These are phyloP conservation scores for Alauda arvensis DNA, from an alignment of 2,797 vertebrate genomes.

Conservation along the genomic window DNA sequence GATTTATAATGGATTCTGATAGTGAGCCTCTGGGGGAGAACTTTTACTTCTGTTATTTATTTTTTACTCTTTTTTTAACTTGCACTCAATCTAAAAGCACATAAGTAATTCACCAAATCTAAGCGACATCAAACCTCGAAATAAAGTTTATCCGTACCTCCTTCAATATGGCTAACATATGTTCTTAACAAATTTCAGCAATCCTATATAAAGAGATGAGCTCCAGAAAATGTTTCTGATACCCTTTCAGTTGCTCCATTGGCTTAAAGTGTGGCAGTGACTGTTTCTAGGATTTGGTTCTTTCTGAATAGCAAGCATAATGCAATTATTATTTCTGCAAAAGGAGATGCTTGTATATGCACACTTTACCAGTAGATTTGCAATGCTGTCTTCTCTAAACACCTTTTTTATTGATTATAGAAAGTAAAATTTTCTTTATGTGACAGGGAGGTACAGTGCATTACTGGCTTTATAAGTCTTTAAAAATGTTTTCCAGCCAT, in stretches of 20 bases:
- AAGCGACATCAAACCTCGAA: constrained; percentile 41
- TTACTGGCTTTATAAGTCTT: constrained; percentile 1
- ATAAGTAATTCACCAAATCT: constrained; percentile 43
- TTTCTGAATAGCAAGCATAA: constrained; percentile 37
- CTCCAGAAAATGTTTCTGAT: constrained; percentile 61
- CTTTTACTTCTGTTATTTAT: neutral
- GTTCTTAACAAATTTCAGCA: constrained; percentile 68
- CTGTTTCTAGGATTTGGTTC: constrained; percentile 19
- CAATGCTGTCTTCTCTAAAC: neutral
- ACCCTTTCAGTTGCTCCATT: constrained; percentile 42
- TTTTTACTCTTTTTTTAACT: neutral
- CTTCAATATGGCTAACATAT: constrained; percentile 68
- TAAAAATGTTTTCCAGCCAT: constrained; percentile 10
- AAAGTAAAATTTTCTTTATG: neutral
- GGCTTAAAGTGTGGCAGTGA: constrained; percentile 9
- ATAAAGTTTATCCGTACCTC: constrained; percentile 54
- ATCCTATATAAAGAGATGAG: constrained; percentile 39
- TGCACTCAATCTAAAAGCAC: constrained; percentile 4
- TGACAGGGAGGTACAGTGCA: neutral
- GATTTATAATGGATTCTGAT: neutral
- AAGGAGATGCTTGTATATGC: neutral
- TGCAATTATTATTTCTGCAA: constrained; percentile 28
- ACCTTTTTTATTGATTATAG: neutral
- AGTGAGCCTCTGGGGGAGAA: neutral
- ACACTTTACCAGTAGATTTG: neutral